These are phyloP conservation scores for Gorsachius goisagi DNA, from an alignment of 2,113 vertebrate species.

Conservation along the genomic window DNA sequence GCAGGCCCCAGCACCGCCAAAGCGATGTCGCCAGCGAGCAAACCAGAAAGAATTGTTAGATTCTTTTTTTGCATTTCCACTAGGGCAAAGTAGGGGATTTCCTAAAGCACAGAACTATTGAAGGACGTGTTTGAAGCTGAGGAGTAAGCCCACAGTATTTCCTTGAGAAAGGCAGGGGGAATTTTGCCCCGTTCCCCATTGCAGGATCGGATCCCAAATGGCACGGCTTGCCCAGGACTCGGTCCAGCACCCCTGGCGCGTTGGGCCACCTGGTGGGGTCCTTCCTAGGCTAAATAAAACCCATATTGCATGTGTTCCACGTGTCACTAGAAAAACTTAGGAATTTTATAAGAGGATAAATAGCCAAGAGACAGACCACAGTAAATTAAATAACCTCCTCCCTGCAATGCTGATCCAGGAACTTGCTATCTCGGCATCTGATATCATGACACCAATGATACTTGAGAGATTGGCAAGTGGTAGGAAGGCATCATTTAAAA, in stretches of 20 bases:
- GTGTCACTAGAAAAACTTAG: neutral
- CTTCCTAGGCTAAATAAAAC: neutral
- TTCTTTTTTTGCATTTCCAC: neutral
- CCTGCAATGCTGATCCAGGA: neutral
- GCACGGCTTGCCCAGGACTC: neutral
- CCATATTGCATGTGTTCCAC: accelerated
- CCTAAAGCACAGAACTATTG: neutral
- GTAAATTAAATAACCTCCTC: neutral
- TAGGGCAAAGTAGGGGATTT: neutral
- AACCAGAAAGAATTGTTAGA: accelerated
- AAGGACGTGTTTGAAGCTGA: accelerated
- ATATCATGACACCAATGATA: neutral
- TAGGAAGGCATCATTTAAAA: neutral
- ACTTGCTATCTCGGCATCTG: neutral
- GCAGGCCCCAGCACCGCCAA: accelerated
- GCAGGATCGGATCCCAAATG: neutral
- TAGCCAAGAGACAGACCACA: neutral
- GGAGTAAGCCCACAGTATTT: neutral
- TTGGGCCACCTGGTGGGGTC: neutral
- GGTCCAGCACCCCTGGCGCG: neutral
- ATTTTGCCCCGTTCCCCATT: neutral
- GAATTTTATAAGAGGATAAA: neutral
- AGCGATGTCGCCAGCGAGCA: accelerated
- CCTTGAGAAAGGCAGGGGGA: accelerated
- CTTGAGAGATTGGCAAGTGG: neutral